Evolutionary conservation across 2,113 vertebrate species (phyloP).

Genomic region (Silurus asotus): DNA sequence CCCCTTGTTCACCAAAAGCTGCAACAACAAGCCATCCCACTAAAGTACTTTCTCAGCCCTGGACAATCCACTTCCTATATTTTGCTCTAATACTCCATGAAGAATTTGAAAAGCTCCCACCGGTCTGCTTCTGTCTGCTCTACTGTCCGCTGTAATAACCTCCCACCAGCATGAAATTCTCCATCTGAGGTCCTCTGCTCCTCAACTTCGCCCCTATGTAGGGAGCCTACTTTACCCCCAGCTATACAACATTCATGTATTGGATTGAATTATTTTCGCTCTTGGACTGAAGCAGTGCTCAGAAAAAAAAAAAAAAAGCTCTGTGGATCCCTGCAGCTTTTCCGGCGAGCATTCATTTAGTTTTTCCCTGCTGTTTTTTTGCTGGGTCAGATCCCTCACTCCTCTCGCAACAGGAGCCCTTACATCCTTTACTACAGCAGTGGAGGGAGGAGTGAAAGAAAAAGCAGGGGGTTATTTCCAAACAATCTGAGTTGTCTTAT

Average conservation of each 20-base stretch:
- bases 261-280: constrained; percentile 32
- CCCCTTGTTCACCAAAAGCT: not conserved
- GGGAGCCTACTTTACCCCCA: constrained; percentile 10
- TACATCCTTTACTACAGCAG: constrained; percentile 2
- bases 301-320: constrained; percentile 5
- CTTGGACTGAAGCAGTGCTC: constrained; percentile 4
- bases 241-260: constrained; percentile 38
- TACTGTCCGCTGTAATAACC: constrained; percentile 26
- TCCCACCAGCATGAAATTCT: constrained; percentile 40
- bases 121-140: constrained; percentile 16
- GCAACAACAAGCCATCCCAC: not conserved
- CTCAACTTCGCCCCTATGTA: not conserved
- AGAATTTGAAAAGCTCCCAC: constrained; percentile 24
- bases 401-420: not conserved
- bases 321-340: constrained; percentile 19
- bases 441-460: constrained; percentile 3
- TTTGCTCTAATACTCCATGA: constrained; percentile 42
- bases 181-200: constrained; percentile 7
- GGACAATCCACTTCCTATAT: constrained; percentile 15
- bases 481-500: constrained; percentile 32
- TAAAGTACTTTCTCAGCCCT: not conserved
- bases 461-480: not conserved
- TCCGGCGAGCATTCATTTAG: not conserved
- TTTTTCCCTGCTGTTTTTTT: constrained; percentile 15
- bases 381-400: constrained; percentile 34